Conservation (phyloP, 2,888 invertebrate species). For the Idaea dimidiata region DNA sequence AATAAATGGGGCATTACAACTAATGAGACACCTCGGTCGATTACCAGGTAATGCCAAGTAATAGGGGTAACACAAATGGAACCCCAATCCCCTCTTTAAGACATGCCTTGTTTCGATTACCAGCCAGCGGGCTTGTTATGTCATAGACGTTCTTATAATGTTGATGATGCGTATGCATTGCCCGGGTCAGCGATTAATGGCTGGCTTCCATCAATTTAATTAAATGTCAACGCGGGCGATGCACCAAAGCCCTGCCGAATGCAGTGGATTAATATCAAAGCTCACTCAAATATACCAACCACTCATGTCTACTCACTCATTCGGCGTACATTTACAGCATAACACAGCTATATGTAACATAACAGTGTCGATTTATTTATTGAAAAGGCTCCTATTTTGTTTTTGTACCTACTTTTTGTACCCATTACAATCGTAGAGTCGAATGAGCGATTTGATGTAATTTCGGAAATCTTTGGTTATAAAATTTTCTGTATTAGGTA, state of each 20-base stretch:
- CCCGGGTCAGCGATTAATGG: constrained; percentile 52
- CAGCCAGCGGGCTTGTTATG: neutral
- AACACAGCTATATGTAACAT: constrained; percentile 17
- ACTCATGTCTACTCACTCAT: constrained; percentile 38
- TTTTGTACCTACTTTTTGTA: neutral
- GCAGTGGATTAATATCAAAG: constrained; percentile 52
- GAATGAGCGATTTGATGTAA: neutral
- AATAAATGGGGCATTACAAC: constrained; percentile 4
- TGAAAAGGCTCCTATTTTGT: neutral
- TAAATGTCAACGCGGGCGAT: constrained; percentile 66
- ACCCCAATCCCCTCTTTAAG: no score
- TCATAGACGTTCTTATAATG: constrained; percentile 9
- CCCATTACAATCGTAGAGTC: neutral
- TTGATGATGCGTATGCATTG: constrained; percentile 5
- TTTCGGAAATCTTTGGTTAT: neutral
- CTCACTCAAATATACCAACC: constrained; percentile 41
- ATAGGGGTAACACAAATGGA: no score
- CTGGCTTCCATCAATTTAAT: constrained; percentile 63
- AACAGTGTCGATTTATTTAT: constrained; percentile 11
- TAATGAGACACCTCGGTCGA: neutral
- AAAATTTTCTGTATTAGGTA: neutral
- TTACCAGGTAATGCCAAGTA: neutral
- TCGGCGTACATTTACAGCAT: constrained; percentile 30
- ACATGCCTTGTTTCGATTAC: no score
- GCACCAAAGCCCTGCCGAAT: constrained; percentile 45